Evolutionary conservation across 2,888 invertebrate genomes (phyloP).

Genomic region (Plebejus argus): DNA sequence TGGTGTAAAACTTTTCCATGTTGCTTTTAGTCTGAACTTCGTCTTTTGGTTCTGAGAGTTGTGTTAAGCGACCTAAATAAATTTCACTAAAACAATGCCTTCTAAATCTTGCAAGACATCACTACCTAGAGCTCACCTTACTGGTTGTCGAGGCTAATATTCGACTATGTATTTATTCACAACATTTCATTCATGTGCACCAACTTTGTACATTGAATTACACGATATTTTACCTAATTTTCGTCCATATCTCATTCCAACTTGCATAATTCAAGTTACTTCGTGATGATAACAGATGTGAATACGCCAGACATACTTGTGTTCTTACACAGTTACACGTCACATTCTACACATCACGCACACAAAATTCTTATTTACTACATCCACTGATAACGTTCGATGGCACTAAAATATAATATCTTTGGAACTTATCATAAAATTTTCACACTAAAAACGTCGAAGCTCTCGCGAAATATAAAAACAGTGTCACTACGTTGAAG

Average conservation of each 20-base stretch:
- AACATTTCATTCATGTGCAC: conserved; percentile 22
- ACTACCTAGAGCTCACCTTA: conserved; percentile 19
- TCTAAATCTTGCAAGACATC: conserved; percentile 9
- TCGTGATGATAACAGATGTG: conserved; percentile 74
- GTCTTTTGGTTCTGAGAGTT: conserved; percentile 4
- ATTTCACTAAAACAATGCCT: conserved; percentile 17
- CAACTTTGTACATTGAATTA: background rate
- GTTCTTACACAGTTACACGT: conserved; percentile 45
- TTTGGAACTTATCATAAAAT: conserved; percentile 66
- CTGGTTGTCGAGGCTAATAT: conserved; percentile 8
- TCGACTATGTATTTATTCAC: conserved; percentile 7
- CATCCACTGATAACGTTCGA: conserved; percentile 55
- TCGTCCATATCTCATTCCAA: conserved; percentile 72
- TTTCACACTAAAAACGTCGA: conserved; percentile 69
- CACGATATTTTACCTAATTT: conserved; percentile 68
- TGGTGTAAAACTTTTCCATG: background rate
- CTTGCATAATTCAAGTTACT: conserved; percentile 79
- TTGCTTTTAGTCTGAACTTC: background rate
- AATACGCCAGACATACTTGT: conserved; percentile 66
- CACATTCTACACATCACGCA: conserved; percentile 49
- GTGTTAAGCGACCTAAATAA: conserved; percentile 2
- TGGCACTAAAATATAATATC: conserved; percentile 57
- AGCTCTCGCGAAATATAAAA: conserved; percentile 63
- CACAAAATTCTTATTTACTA: conserved; percentile 53
- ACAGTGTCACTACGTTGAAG: conserved; percentile 73